A percentile compares a stretch with the other conserved stretches of the same genome.
phyloP scores from a whole-genome alignment of 2,113 vertebrate species.

The Synchiropus splendidus region DNA sequence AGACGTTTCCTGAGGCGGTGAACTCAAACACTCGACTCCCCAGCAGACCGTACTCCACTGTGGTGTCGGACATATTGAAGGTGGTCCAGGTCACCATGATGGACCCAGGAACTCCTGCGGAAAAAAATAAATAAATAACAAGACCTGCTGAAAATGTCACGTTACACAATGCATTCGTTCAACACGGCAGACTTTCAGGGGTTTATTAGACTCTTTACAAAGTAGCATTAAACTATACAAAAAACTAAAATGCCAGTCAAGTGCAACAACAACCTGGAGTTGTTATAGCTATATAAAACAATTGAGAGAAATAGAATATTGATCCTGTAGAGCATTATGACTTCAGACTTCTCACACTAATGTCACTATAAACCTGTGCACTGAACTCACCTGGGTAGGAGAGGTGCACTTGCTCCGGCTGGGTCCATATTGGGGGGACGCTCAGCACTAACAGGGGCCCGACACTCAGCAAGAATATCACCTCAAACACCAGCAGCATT shows the following conservation, averaged over 20 bases:
- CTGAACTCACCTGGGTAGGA: constrained; percentile 60
- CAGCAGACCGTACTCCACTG: constrained; percentile 66
- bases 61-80: constrained; percentile 57
- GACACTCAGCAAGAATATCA: constrained; percentile 24
- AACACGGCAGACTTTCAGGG: no score
- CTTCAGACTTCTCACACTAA: no score
- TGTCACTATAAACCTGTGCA: no score
- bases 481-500: constrained; percentile 10
- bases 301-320: no score
- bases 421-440: constrained; percentile 49
- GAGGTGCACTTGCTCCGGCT: constrained; percentile 70
- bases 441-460: constrained; percentile 35
- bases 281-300: no score
- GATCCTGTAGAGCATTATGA: no score
- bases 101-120: constrained; percentile 59
- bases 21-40: constrained; percentile 54
- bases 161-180: no score
- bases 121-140: constrained; percentile 16
- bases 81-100: constrained; percentile 83
- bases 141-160: constrained; percentile 5
- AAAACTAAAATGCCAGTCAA: no score
- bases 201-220: no score
- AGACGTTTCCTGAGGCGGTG: constrained; percentile 46
- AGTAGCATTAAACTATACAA: no score
- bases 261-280: no score